Evolutionary conservation across 2,113 vertebrate genomes (phyloP).

Genomic region (Sylvia atricapilla): DNA sequence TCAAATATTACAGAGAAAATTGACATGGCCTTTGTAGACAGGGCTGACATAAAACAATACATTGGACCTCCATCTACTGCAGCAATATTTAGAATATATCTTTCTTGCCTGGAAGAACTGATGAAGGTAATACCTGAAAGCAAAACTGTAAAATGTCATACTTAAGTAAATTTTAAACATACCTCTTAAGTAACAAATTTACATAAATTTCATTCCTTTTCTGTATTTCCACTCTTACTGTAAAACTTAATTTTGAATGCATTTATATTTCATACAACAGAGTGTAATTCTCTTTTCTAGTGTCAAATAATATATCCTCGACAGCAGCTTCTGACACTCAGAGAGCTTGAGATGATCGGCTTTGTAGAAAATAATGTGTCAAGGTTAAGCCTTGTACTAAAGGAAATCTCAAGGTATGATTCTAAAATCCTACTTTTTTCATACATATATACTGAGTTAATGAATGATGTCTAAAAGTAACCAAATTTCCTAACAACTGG

Average conservation of each 20-base stretch:
- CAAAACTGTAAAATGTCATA: background rate
- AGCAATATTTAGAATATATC: conserved; percentile 94
- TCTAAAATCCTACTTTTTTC: background rate
- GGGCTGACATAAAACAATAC: conserved; percentile 97
- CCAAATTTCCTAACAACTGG: background rate
- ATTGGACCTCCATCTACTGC: conserved; percentile 88
- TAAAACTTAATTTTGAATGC: background rate
- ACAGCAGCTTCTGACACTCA: conserved; percentile 90
- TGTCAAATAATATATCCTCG: conserved; percentile 93
- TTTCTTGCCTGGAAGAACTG: conserved; percentile 92
- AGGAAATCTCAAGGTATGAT: conserved; percentile 84
- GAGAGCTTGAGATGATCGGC: conserved; percentile 89
- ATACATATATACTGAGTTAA: background rate
- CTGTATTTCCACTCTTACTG: background rate
- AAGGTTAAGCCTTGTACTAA: conserved; percentile 83
- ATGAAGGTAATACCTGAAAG: conserved; percentile 86
- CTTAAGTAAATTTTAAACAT: background rate
- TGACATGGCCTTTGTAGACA: conserved; percentile 94
- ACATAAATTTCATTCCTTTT: background rate
- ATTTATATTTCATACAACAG: background rate
- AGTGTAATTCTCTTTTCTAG: conserved; percentile 63
- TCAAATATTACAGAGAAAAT: conserved; percentile 97
- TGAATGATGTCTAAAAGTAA: background rate
- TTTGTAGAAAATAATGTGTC: conserved; percentile 89
- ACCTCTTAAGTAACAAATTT: background rate